Evolutionary conservation across 2,797 vertebrate genomes (phyloP).

Genomic region (Cygnus olor): DNA sequence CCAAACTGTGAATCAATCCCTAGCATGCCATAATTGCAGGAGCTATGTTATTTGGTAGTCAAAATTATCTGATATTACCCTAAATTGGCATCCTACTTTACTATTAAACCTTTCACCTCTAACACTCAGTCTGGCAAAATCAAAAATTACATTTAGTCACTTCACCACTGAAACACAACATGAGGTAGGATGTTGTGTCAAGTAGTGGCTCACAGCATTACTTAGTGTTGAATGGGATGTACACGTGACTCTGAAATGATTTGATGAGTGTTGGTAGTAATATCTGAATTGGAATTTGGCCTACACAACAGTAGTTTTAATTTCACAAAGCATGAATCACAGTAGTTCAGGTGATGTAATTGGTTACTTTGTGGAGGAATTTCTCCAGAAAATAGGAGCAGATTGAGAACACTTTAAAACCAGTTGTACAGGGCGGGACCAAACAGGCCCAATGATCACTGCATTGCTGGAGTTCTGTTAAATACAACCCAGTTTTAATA

Average conservation of each 20-base stretch:
- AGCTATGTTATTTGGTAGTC: not conserved
- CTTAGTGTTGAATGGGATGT: fast-evolving
- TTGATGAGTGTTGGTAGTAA: not conserved
- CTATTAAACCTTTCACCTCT: not conserved
- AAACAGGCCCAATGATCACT: not conserved
- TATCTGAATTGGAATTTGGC: not conserved
- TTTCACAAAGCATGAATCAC: not conserved
- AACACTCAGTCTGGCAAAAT: not conserved
- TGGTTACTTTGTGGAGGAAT: not conserved
- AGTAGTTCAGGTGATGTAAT: not conserved
- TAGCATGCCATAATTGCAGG: not conserved
- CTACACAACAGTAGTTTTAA: not conserved
- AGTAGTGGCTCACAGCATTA: fast-evolving
- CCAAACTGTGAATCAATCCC: not conserved
- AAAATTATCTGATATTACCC: not conserved
- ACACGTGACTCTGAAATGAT: not conserved
- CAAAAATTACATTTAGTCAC: not conserved
- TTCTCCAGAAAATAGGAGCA: not conserved
- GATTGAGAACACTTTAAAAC: not conserved
- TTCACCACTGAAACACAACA: not conserved
- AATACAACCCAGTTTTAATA: not conserved
- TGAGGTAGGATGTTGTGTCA: fast-evolving
- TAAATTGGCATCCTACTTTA: not conserved
- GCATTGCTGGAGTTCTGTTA: not conserved
- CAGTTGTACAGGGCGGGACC: fast-evolving